Evolutionary conservation across 2,113 vertebrate species (phyloP).

Genomic region (Motacilla alba): DNA sequence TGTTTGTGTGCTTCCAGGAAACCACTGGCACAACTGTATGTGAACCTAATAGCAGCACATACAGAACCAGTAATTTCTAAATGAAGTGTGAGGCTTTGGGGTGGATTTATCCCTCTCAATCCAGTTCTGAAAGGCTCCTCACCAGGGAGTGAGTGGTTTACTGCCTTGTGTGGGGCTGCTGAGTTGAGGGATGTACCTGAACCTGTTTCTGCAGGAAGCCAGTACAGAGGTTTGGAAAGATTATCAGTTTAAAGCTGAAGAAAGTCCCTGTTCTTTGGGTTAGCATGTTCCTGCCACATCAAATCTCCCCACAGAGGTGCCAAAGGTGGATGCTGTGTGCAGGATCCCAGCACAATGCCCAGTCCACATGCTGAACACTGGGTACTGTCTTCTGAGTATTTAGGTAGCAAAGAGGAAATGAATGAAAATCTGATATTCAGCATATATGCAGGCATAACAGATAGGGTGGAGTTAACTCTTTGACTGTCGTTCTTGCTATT

Average conservation of each 20-base stretch:
- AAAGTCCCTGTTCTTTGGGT: not conserved
- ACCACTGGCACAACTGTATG: not conserved
- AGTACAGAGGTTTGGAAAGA: not conserved
- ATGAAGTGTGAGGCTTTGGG: not conserved
- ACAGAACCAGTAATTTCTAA: not conserved
- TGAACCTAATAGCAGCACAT: not conserved
- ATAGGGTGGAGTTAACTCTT: not conserved
- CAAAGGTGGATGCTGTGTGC: not conserved
- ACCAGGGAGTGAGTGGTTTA: not conserved
- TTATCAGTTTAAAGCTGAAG: not conserved
- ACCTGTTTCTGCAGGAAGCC: not conserved
- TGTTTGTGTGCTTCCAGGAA: slow-evolving; percentile 20
- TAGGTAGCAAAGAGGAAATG: not conserved
- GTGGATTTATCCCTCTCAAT: not conserved
- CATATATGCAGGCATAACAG: not conserved
- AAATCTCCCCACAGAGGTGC: not conserved
- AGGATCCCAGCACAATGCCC: not conserved
- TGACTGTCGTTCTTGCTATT: not conserved
- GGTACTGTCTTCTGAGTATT: not conserved
- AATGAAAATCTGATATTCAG: not conserved
- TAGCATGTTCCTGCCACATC: not conserved
- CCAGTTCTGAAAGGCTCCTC: not conserved
- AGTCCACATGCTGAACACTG: not conserved
- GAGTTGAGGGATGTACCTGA: not conserved
- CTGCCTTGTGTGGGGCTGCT: not conserved